Base-by-base conservation (phyloP, 2,797 vertebrate genomes). In the Artibeus lituratus region DNA sequence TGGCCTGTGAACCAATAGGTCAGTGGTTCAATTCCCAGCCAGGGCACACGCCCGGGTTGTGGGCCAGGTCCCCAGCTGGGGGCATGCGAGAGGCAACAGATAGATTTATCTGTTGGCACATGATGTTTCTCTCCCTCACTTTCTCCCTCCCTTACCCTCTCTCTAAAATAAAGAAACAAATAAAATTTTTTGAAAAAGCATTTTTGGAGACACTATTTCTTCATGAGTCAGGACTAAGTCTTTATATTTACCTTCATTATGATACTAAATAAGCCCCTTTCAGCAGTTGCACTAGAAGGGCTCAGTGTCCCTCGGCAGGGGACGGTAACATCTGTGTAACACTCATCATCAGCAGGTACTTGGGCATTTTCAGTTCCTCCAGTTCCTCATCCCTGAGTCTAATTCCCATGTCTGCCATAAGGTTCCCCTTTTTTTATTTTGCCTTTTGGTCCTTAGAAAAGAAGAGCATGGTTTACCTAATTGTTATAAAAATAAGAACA, bases 361-460 rank as follows among this genome's bases (percentile, higher is more conserved):
- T 90, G 37, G 37, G 70, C 51, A 97, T 44, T 83, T 29, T 59
- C 26, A 94, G 59, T 51, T 97, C 91, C 57, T 96, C 69, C n/a
- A 72, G 76, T 80, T 97, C 96, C 16, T 96, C 65, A 42, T 93
- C 73, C 21, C 78, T 95, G 24, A 97, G 47, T 29, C n/a, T 70
- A 90, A 94, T 86, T 69, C 92, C 95, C 84, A 97, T 80, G 57
- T 67, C 72, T 78, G 74, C 78, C 78, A 97, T 16, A 37, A 94
- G 77, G 22, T 47, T 74, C 83, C 91, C 97, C 35, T 39, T 92
- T 90, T 53, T 37, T 90, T 1, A 94, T 18, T 42, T 87, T 87
- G 91, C 96, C 51, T 21, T 11, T 35, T 80, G 94, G 49, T 9
- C 69, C 98, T 98, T 89, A 84, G 49, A 57, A 95, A 91, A 91